Evolutionary conservation across 2,888 invertebrate species (phyloP).

Genomic region (Philonicus albiceps): DNA sequence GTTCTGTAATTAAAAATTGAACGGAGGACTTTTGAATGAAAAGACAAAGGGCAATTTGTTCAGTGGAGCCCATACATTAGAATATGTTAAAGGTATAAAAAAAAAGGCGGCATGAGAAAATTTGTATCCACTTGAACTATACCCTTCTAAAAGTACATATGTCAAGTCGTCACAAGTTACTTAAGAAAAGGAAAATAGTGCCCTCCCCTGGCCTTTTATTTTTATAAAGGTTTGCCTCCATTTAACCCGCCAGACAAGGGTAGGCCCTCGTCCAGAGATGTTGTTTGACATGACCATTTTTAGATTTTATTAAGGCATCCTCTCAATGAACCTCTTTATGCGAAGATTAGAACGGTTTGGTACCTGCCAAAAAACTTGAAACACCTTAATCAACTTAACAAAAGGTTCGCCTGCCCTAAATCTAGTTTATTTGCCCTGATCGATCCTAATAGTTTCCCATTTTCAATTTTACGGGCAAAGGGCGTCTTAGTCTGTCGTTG

Average conservation of each 20-base stretch:
- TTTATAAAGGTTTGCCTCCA: constrained; percentile 16
- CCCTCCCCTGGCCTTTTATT: neutral
- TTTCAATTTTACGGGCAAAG: constrained; percentile 34
- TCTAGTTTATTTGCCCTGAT: constrained; percentile 34
- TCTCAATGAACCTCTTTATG: constrained; percentile 28
- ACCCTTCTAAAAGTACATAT: constrained; percentile 22
- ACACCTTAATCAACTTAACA: constrained; percentile 40
- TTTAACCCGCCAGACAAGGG: constrained; percentile 30
- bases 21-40: neutral
- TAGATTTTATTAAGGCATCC: constrained; percentile 35
- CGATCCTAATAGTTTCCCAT: constrained; percentile 36
- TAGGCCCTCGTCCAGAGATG: constrained; percentile 11
- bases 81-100: neutral
- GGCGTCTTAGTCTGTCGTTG: neutral
- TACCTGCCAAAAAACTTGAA: constrained; percentile 40
- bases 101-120: neutral
- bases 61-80: neutral
- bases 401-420: constrained; percentile 14
- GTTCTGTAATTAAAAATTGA: neutral
- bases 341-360: constrained; percentile 21
- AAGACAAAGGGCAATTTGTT: neutral
- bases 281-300: constrained; percentile 34
- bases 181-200: neutral
- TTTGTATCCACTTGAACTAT: constrained; percentile 19
- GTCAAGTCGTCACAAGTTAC: constrained; percentile 5